Conservation (phyloP, 2,113 vertebrate genomes). For the Anolis sagrei region DNA sequence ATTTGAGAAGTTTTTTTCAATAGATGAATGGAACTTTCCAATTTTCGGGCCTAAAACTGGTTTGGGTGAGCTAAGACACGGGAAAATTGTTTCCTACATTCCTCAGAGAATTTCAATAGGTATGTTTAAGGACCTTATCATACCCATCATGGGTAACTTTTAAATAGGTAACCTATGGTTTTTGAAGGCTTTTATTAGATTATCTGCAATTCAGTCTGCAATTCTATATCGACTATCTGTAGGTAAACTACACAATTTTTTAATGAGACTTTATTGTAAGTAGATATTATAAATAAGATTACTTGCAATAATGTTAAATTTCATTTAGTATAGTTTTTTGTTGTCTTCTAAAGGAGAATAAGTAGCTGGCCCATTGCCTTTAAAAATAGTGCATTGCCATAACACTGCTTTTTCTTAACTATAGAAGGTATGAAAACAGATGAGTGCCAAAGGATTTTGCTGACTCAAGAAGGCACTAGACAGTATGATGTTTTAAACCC, state of each 20-base stretch:
- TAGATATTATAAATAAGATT: background rate
- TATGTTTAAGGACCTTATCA: too few relatives aligned
- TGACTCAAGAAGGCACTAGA: background rate
- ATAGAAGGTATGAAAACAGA: background rate
- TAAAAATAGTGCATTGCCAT: background rate
- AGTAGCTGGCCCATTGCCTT: background rate
- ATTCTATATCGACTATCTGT: background rate
- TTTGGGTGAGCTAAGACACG: too few relatives aligned
- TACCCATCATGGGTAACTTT: too few relatives aligned
- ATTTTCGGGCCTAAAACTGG: too few relatives aligned
- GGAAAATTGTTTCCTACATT: too few relatives aligned
- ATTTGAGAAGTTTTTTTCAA: too few relatives aligned
- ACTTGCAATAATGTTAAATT: background rate
- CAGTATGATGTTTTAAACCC: background rate
- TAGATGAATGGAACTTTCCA: too few relatives aligned
- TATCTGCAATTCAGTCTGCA: background rate
- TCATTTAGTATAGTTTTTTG: background rate
- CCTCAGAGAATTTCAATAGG: too few relatives aligned
- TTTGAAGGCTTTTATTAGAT: slow-evolving; percentile 1
- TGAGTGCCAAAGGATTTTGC: background rate
- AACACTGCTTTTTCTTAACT: background rate
- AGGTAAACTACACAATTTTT: too few relatives aligned
- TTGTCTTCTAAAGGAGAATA: background rate
- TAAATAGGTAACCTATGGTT: too few relatives aligned
- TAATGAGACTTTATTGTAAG: background rate